These are phyloP conservation scores for Haliclystus octoradiatus DNA, from an alignment of 30 jellyfish, hydroid and myxozoan genomes.

Conservation along the genomic window DNA sequence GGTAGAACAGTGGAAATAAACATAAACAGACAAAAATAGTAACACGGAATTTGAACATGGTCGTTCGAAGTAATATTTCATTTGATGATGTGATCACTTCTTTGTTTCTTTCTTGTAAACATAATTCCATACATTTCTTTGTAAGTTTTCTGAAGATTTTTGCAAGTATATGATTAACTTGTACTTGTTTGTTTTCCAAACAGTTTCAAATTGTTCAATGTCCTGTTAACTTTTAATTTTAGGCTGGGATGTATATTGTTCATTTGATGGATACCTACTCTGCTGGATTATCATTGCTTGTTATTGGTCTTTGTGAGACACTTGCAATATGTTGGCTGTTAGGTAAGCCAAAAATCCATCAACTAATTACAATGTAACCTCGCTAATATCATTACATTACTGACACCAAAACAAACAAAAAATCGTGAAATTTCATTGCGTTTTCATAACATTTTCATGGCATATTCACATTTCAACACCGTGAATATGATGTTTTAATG, in stretches of 20 bases:
- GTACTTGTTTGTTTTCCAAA: background rate
- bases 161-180: background rate
- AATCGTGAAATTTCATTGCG: too few species aligned
- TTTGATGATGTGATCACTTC: too few species aligned
- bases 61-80: too few species aligned
- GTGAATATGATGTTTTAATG: background rate
- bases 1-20: too few species aligned
- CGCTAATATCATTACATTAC: background rate
- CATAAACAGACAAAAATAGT: too few species aligned
- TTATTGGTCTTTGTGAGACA: conserved; percentile 58
- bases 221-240: background rate
- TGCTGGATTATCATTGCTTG: conserved; percentile 64
- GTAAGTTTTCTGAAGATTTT: background rate
- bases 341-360: conserved; percentile 33
- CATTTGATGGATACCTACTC: conserved; percentile 67
- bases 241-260: conserved; percentile 87
- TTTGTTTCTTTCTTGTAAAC: too few species aligned
- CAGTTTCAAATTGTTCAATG: background rate
- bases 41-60: too few species aligned
- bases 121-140: background rate
- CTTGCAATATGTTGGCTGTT: conserved; percentile 63
- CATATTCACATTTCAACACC: background rate
- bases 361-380: background rate
- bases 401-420: background rate
- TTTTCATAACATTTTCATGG: too few species aligned